phyloP scores from a whole-genome alignment of 2,113 vertebrate genomes.

The Myrmecobius fasciatus region DNA sequence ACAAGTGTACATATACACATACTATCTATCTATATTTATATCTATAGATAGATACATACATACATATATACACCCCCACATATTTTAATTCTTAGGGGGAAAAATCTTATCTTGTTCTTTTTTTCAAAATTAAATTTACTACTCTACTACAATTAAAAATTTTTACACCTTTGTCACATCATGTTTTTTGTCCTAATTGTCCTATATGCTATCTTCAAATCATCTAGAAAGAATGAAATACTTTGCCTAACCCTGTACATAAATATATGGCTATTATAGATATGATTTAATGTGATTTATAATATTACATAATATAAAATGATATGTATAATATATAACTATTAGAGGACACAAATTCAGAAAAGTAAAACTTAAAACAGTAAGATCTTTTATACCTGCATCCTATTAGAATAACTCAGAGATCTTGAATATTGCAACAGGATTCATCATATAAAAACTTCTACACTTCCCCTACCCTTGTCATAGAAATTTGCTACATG shows the following conservation, averaged over 20 bases:
- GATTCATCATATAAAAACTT: not conserved
- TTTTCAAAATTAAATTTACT: not conserved
- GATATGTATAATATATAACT: not conserved
- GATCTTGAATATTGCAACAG: not conserved
- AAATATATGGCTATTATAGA: not conserved
- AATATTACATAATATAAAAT: no score
- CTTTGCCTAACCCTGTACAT: not conserved
- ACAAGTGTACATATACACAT: no score
- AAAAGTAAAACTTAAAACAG: not conserved
- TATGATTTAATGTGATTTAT: no score
- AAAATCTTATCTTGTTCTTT: not conserved
- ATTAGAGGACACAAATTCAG: not conserved
- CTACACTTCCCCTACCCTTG: not conserved
- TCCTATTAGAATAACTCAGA: not conserved
- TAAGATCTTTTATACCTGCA: not conserved
- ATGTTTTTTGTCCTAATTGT: not conserved
- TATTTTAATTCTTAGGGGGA: not conserved
- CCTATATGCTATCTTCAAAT: not conserved
- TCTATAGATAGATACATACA: no score
- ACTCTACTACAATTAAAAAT: not conserved
- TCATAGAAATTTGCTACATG: not conserved
- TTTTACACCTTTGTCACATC: not conserved
- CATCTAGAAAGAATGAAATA: not conserved
- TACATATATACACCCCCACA: no score
- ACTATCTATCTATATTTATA: no score